Evolutionary conservation across 2,113 vertebrate genomes (phyloP), one percentile per base, ranked within the genome.

Genomic region (Regulus satrapa): DNA sequence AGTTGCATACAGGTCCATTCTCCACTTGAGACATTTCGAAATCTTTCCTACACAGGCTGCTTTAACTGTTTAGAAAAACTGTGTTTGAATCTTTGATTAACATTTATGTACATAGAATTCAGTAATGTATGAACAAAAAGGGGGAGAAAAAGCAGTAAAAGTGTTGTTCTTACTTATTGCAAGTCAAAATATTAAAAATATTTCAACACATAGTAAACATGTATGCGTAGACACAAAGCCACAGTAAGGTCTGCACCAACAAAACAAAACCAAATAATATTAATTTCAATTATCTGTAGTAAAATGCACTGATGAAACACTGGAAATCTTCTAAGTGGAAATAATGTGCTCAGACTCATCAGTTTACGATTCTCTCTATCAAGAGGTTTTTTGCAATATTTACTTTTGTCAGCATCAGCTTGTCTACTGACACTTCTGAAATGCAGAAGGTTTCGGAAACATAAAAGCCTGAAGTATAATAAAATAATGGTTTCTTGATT

Each of bases 401-500:
- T 91, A 75, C 52, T 90, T 77, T 72, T 48, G 52, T 80, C 79
- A 92, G 63, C 43, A 85, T 46, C 67, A 80, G 38, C 28, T 78
- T 71, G n/a, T 80, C 66, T 94, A 29, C 72, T 78, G 61, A 78
- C 46, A 75, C n/a, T 90, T 91, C 31, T 24, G 38, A 93, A 85
- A 78, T 5, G 3, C 72, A 75, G 71, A 31, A 49, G 38, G 61
- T 88, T 95, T 67, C 64, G 72, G 48, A 18, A 46, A 36, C 49
- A 5, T 26, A 78, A 88, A 64, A 88, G 41, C 72, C 64, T 84
- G 78, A 81, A 93, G 73, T 88, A 49, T 38, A 95, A 67, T 88
- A 49, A 80, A 95, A 92, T 91, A 92, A 85, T 38, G 41, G n/a
- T n/a, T 87, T 92, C 85, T 64, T 78, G 46, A 94, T 89, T 94